phyloP scores from a whole-genome alignment of 2,888 invertebrate species.

The Aspidapion aeneum region DNA sequence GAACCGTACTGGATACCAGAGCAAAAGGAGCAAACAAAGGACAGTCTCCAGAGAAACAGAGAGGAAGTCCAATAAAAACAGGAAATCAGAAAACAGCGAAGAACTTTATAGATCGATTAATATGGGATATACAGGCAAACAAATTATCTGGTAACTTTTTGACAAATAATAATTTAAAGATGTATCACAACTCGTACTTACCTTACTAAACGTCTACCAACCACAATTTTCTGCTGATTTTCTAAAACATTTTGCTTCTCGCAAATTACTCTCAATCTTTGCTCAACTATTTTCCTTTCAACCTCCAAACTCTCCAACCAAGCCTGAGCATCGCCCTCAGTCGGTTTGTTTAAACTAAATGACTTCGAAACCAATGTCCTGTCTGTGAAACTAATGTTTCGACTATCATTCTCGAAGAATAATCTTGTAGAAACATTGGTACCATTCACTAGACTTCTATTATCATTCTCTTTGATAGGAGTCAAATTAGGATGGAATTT shows the following conservation, averaged over 20 bases:
- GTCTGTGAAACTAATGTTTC: background rate
- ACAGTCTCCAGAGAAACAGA: too few relatives aligned
- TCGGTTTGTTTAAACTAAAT: constrained; percentile 18
- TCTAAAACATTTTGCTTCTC: constrained; percentile 25
- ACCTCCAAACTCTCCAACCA: constrained; percentile 30
- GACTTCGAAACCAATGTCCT: background rate
- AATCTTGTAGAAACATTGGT: background rate
- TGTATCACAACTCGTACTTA: too few relatives aligned
- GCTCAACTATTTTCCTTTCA: constrained; percentile 36
- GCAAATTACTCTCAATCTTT: constrained; percentile 29
- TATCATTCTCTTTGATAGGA: constrained; percentile 6
- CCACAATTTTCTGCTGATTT: constrained; percentile 14
- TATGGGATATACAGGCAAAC: too few relatives aligned
- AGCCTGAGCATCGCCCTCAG: constrained; percentile 23
- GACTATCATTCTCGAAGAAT: background rate
- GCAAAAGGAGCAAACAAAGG: too few relatives aligned
- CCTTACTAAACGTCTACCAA: background rate
- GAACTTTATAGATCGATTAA: too few relatives aligned
- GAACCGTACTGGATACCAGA: too few relatives aligned
- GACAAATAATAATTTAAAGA: too few relatives aligned
- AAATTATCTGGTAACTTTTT: too few relatives aligned
- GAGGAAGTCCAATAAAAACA: too few relatives aligned
- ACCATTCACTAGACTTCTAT: background rate
- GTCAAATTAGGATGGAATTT: constrained; percentile 19
- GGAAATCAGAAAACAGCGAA: too few relatives aligned